These are phyloP conservation scores for Danaus chrysippus DNA, from an alignment of 2,888 invertebrate genomes.

Conservation along the genomic window DNA sequence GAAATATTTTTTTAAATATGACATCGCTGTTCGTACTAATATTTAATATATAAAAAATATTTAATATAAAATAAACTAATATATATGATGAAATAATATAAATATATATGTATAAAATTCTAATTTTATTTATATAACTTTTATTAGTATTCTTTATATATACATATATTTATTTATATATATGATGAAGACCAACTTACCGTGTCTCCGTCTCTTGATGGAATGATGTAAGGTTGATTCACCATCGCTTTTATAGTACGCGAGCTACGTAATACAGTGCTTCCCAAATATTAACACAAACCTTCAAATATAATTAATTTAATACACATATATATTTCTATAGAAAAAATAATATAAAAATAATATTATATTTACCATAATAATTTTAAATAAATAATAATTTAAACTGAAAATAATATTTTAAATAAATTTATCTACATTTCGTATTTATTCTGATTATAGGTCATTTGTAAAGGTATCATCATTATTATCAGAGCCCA, in stretches of 20 bases:
- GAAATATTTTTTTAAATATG: no score
- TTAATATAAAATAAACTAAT: background rate
- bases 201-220: slow-evolving; percentile 58
- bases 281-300: slow-evolving; percentile 49
- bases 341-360: no score
- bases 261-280: slow-evolving; percentile 44
- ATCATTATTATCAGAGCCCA: no score
- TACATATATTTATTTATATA: background rate
- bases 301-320: background rate
- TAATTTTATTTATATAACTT: background rate
- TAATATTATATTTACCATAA: no score
- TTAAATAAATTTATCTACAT: no score
- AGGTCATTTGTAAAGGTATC: no score
- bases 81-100: background rate
- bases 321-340: no score
- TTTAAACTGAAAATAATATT: no score
- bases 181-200: background rate
- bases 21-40: no score
- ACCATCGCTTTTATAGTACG: slow-evolving; percentile 59
- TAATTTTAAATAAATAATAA: no score
- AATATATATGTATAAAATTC: background rate
- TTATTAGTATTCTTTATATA: background rate
- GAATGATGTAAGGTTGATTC: slow-evolving; percentile 53
- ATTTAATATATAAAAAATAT: no score
- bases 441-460: no score